These are phyloP conservation scores for Scrobipalpa costella DNA, from an alignment of 2,888 invertebrate genomes.

Conservation along the genomic window DNA sequence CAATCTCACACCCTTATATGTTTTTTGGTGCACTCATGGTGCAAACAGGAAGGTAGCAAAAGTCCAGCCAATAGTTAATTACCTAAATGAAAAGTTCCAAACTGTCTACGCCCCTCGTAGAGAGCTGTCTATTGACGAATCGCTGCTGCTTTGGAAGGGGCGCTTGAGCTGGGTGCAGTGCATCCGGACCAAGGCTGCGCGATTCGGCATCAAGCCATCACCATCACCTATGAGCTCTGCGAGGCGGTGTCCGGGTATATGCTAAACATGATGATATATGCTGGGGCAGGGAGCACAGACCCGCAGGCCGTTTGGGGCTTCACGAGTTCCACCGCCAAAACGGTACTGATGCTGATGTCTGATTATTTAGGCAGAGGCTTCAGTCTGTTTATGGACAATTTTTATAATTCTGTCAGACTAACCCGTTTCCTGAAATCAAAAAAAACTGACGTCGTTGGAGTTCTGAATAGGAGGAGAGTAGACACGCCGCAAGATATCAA, in stretches of 20 bases:
- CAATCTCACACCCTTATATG: too few species aligned
- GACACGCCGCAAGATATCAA: constrained; percentile 24
- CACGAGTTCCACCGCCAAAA: constrained; percentile 33
- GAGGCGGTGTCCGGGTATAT: constrained; percentile 36
- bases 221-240: constrained; percentile 35
- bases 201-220: too few species aligned
- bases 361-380: constrained; percentile 32
- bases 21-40: background rate
- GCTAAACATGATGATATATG: background rate
- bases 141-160: too few species aligned
- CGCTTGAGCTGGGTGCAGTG: too few species aligned
- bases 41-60: constrained; percentile 30
- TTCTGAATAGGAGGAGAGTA: constrained; percentile 22
- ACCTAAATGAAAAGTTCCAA: constrained; percentile 33
- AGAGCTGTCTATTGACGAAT: constrained; percentile 31
- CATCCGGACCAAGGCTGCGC: too few species aligned
- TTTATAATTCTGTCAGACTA: constrained; percentile 30
- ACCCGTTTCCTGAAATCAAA: constrained; percentile 29
- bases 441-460: constrained; percentile 29
- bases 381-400: constrained; percentile 32
- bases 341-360: constrained; percentile 32
- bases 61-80: constrained; percentile 32
- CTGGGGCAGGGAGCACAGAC: background rate
- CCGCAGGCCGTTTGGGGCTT: constrained; percentile 27
- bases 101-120: constrained; percentile 23